A percentile compares a stretch with the other conserved stretches of the same genome.
These are phyloP conservation scores for Blennius ocellaris DNA, from an alignment of 2,113 vertebrate genomes.

Conservation along the genomic window DNA sequence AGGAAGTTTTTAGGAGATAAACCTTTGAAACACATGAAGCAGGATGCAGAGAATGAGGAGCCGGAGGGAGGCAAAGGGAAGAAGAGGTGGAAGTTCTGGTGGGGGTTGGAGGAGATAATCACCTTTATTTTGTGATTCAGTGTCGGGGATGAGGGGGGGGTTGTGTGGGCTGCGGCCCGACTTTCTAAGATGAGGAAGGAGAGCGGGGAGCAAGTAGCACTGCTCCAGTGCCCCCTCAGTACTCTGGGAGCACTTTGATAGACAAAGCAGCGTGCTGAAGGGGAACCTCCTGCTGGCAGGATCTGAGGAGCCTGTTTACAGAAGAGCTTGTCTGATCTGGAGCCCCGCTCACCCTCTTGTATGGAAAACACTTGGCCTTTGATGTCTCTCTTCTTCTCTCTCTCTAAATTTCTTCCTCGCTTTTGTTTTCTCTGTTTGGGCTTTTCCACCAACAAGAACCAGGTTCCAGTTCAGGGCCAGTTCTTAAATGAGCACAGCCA, in stretches of 20 bases:
- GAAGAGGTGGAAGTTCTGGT: slow-evolving; percentile 44
- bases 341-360: slow-evolving; percentile 73
- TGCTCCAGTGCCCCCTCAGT: slow-evolving; percentile 68
- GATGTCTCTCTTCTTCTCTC: slow-evolving; percentile 80
- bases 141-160: not conserved
- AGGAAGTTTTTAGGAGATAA: slow-evolving; percentile 48
- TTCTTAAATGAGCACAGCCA: too few species aligned
- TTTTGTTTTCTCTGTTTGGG: slow-evolving; percentile 43
- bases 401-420: slow-evolving; percentile 54
- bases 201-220: slow-evolving; percentile 53
- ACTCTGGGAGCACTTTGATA: slow-evolving; percentile 78
- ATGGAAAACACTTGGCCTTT: slow-evolving; percentile 82
- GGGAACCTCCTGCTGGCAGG: slow-evolving; percentile 78
- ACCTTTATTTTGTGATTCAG: slow-evolving; percentile 77
- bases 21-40: slow-evolving; percentile 76
- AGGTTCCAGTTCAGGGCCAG: too few species aligned
- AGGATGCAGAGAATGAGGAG: slow-evolving; percentile 51
- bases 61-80: slow-evolving; percentile 52
- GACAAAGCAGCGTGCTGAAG: slow-evolving; percentile 79
- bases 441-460: too few species aligned
- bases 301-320: slow-evolving; percentile 82
- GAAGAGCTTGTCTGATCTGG: slow-evolving; percentile 81
- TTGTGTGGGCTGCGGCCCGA: not conserved
- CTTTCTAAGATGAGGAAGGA: slow-evolving; percentile 50
- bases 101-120: slow-evolving; percentile 64